Percentiles rank a stretch among this genome's conserved stretches.
Evolutionary conservation across 2,888 invertebrate species (phyloP).

Genomic region (Entomobrya multifasciata): DNA sequence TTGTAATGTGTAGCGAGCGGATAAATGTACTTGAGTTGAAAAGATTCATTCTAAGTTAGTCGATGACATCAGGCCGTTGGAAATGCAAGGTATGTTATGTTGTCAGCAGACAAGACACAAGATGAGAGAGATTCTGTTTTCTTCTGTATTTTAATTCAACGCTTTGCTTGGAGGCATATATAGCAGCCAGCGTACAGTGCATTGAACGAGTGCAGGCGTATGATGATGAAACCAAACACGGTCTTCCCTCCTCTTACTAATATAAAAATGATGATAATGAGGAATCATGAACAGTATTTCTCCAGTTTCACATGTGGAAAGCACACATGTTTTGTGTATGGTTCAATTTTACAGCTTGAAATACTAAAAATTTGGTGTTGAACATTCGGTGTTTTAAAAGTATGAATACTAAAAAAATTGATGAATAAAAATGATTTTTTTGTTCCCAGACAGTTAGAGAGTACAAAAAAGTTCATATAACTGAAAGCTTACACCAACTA

Average conservation of each 20-base stretch:
- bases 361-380: too few species aligned
- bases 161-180: background rate
- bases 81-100: conserved; percentile 75
- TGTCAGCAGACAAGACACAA: conserved; percentile 15
- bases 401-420: too few species aligned
- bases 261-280: conserved; percentile 18
- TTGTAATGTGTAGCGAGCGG: conserved; percentile 19
- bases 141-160: background rate
- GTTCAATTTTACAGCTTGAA: too few species aligned
- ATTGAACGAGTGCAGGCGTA: background rate
- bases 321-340: conserved; percentile 29
- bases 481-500: too few species aligned
- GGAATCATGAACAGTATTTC: background rate
- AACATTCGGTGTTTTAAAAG: too few species aligned
- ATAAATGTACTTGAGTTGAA: background rate
- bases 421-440: too few species aligned
- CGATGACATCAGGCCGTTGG: conserved; percentile 78
- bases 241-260: conserved; percentile 14
- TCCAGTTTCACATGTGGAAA: conserved; percentile 46
- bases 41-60: conserved; percentile 74
- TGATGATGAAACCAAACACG: conserved; percentile 15
- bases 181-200: background rate
- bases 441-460: too few species aligned
- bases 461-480: too few species aligned
- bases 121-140: conserved; percentile 2